phyloP scores from a whole-genome alignment of 2,797 vertebrate genomes.

The Novumbra hubbsi region DNA sequence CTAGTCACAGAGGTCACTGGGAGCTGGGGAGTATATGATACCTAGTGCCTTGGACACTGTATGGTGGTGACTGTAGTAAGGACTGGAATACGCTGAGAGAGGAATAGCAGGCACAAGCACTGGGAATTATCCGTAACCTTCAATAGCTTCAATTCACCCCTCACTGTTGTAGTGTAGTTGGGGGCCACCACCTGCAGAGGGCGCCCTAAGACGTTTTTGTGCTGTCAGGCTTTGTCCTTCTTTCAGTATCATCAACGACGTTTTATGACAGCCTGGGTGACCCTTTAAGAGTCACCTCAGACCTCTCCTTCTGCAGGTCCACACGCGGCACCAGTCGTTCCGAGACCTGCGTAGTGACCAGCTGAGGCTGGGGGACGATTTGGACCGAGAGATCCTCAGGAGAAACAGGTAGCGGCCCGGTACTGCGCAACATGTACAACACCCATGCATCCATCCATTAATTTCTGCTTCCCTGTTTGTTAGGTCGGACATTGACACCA shows the following conservation, averaged over 20 bases:
- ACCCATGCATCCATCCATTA: neutral
- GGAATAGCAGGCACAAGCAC: too few relatives aligned
- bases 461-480: slow-evolving; percentile 21
- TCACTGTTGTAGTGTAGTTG: slow-evolving; percentile 6
- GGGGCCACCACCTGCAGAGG: slow-evolving; percentile 40
- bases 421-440: neutral
- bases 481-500: slow-evolving; percentile 87
- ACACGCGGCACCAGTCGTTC: slow-evolving; percentile 85
- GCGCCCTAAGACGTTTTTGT: slow-evolving; percentile 1
- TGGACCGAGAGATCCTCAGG: slow-evolving; percentile 83
- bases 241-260: neutral
- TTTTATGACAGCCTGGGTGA: neutral
- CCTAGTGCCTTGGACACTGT: too few relatives aligned
- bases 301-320: slow-evolving; percentile 71
- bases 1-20: too few relatives aligned
- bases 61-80: too few relatives aligned
- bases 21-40: too few relatives aligned
- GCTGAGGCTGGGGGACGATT: slow-evolving; percentile 81
- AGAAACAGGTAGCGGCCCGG: slow-evolving; percentile 82
- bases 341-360: slow-evolving; percentile 87
- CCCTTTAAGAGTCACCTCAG: neutral
- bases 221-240: neutral
- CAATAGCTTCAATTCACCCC: neutral
- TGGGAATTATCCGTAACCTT: neutral
- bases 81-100: too few relatives aligned